Evolutionary conservation across 2,888 invertebrate genomes (phyloP), one percentile per base, ranked within the genome.

Genomic region (Fissipunctia ypsillon): DNA sequence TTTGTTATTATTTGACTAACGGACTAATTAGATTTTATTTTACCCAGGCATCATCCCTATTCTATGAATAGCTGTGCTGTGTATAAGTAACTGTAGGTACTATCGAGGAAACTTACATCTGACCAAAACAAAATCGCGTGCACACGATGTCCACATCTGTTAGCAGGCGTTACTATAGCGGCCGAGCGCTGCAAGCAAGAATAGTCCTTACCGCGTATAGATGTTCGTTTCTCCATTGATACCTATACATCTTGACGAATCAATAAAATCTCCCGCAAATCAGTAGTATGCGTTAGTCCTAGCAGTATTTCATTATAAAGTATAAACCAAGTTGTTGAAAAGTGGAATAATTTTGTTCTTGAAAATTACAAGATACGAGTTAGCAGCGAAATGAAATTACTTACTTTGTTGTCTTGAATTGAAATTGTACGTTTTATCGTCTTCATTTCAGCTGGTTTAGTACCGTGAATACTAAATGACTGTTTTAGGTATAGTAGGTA

Each of bases 401-500:
- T 69, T 61, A 57, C 50, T 65, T 68, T 73, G 64, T 70, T 61
- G 59, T 80, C 50, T 43, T 52, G 54, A 76, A 80, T 76, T 80
- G 70, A 76, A 80, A 76, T 60, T 60, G 67, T 76, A 71, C 70
- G 76, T 80, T 80, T 80, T 76, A 80, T 71, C 25, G 69, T 69
- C 65, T 73, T 63, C 61, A 63, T 73, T 82, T 76, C 56, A 77
- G 71, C 52, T 41, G 54, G 64, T 81, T 80, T 80, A 77, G 64
- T 81, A 65, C 67, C 38, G 43, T 67, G 81, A 76, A 80, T 80
- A 80, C 68, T 56, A 68, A 77, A 73, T 31, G 1, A 48, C 45
- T 65, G 52, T 16, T 74, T 57, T 68, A 57, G 31, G n/a, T 61
- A 50, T 28, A 3, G n/a, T 48, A 50, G 28, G 41, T 65, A 73